A percentile compares a stretch with the other conserved stretches of the same genome.
Conservation (phyloP, 2,797 vertebrate species). For the Hyperoplus lanceolatus region DNA sequence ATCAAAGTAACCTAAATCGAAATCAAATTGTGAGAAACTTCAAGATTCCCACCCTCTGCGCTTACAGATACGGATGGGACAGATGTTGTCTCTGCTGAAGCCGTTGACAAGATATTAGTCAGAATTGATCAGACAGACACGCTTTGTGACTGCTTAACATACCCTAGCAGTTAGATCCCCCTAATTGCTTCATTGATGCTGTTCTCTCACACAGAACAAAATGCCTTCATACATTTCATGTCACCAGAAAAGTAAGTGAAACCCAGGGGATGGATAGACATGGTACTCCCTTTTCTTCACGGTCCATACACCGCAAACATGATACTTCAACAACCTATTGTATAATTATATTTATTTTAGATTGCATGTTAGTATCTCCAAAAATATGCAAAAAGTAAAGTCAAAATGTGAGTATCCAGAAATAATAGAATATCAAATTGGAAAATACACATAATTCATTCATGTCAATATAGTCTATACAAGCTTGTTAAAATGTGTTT, state of each 20-base stretch:
- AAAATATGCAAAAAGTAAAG: background rate
- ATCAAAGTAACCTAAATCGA: constrained; percentile 17
- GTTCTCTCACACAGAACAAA: constrained; percentile 46
- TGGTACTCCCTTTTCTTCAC: background rate
- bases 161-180: constrained; percentile 36
- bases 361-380: background rate
- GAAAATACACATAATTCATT: background rate
- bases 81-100: constrained; percentile 39
- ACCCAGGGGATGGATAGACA: background rate
- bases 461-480: background rate
- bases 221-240: constrained; percentile 39
- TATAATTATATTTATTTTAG: background rate
- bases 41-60: constrained; percentile 2
- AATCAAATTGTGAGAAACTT: constrained; percentile 35
- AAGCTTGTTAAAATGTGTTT: background rate
- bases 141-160: constrained; percentile 50
- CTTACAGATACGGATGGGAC: constrained; percentile 1
- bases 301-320: background rate
- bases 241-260: constrained; percentile 41
- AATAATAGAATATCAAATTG: background rate
- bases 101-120: constrained; percentile 48
- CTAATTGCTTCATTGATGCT: constrained; percentile 56
- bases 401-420: background rate
- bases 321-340: background rate
- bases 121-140: constrained; percentile 51